Conservation (phyloP, 2,888 invertebrate genomes). For the Lepidochrysops patricia region DNA sequence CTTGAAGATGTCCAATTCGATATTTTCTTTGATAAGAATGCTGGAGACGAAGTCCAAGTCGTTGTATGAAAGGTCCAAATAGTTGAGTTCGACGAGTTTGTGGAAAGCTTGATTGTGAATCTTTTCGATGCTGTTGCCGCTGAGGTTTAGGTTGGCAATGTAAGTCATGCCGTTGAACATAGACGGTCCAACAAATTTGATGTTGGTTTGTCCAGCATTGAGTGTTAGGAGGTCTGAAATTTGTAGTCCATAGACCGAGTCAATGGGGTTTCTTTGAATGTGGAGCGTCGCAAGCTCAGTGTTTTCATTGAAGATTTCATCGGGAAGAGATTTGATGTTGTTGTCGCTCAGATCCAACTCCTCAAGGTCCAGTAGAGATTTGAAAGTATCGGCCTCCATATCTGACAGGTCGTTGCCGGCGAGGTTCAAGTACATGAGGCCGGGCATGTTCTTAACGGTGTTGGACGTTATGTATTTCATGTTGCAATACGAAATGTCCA, state of each 20-base stretch:
- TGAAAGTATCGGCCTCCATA: constrained; percentile 76
- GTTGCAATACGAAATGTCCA: constrained; percentile 81
- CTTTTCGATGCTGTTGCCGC: constrained; percentile 79
- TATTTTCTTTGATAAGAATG: constrained; percentile 80
- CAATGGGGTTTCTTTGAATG: constrained; percentile 80
- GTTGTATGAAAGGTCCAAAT: constrained; percentile 84
- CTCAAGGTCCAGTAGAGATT: constrained; percentile 76
- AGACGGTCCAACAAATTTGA: constrained; percentile 77
- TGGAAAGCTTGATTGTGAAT: constrained; percentile 81
- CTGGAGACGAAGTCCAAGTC: constrained; percentile 78
- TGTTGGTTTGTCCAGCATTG: constrained; percentile 80
- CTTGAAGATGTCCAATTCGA: constrained; percentile 79
- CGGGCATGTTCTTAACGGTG: constrained; percentile 78
- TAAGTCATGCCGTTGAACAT: constrained; percentile 78
- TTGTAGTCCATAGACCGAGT: constrained; percentile 75
- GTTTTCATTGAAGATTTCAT: constrained; percentile 78
- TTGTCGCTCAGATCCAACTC: constrained; percentile 84
- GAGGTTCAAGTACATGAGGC: constrained; percentile 79
- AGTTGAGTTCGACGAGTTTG: constrained; percentile 77
- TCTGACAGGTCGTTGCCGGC: constrained; percentile 79
- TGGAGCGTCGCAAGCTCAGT: constrained; percentile 79
- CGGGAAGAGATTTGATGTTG: constrained; percentile 76
- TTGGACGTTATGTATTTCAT: constrained; percentile 77
- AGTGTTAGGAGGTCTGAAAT: constrained; percentile 78
- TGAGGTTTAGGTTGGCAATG: constrained; percentile 79